These are phyloP conservation scores for Brachystomella parvula DNA, from an alignment of 1,140 invertebrate genomes.

Conservation along the genomic window DNA sequence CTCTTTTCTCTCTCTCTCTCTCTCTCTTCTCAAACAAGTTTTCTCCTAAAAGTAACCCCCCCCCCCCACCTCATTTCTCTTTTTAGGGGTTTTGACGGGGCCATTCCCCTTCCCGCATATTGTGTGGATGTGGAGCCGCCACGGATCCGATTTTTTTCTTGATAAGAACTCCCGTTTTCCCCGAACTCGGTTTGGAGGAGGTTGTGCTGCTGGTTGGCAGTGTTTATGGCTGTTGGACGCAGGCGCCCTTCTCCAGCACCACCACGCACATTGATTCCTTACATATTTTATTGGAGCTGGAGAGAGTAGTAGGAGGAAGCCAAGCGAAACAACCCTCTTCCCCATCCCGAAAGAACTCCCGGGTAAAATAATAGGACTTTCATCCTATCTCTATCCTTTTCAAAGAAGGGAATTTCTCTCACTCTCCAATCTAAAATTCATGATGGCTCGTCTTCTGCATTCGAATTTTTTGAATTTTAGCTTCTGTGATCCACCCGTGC, in stretches of 20 bases:
- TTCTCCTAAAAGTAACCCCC: too few relatives aligned
- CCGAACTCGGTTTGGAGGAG: neutral
- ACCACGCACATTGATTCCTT: constrained; percentile 11
- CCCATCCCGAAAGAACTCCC: neutral
- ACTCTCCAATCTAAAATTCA: neutral
- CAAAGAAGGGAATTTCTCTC: too few relatives aligned
- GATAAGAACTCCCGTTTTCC: neutral
- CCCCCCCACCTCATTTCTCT: too few relatives aligned
- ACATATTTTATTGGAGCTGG: constrained; percentile 1
- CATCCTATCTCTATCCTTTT: neutral
- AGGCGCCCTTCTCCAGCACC: neutral
- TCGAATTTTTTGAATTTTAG: too few relatives aligned
- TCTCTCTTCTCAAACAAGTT: too few relatives aligned
- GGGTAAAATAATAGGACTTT: neutral
- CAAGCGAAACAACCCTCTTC: neutral
- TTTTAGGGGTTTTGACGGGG: too few relatives aligned
- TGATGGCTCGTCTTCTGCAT: neutral
- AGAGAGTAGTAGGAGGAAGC: neutral
- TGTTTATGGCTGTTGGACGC: neutral
- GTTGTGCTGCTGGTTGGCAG: neutral
- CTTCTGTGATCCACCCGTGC: too few relatives aligned
- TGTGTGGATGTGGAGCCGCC: too few relatives aligned
- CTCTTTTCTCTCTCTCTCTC: neutral
- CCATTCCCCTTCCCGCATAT: too few relatives aligned
- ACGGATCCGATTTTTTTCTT: too few relatives aligned